Percentiles rank a stretch among this genome's conserved stretches.
These are phyloP conservation scores for Leptodactylus fuscus DNA, from an alignment of 2,113 vertebrate species.

Conservation along the genomic window DNA sequence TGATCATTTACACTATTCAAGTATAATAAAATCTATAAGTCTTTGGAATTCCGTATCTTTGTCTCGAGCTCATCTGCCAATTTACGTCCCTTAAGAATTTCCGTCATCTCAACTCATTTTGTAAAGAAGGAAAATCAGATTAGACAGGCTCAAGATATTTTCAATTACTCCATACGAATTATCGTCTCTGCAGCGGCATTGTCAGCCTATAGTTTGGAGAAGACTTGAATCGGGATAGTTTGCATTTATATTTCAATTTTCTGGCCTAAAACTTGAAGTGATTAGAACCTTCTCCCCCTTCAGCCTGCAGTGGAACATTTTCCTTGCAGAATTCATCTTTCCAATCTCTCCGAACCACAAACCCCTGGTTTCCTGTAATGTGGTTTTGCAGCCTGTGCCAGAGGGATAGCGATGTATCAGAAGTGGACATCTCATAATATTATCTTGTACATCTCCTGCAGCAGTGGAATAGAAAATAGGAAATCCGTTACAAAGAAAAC, in stretches of 20 bases:
- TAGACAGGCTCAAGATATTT: slow-evolving; percentile 40
- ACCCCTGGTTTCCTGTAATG: slow-evolving; percentile 69
- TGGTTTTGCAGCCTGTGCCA: slow-evolving; percentile 66
- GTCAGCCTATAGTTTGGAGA: slow-evolving; percentile 10
- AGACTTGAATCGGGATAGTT: slow-evolving; percentile 38
- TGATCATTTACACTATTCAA: background rate
- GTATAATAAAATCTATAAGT: slow-evolving; percentile 4
- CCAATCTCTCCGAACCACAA: slow-evolving; percentile 65
- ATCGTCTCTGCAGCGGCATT: slow-evolving; percentile 5
- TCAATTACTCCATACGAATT: slow-evolving; percentile 36
- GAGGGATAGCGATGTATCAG: slow-evolving; percentile 68
- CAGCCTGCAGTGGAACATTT: slow-evolving; percentile 19
- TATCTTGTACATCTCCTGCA: slow-evolving; percentile 4
- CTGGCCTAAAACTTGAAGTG: slow-evolving; percentile 10
- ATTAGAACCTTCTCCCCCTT: background rate
- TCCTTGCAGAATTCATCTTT: slow-evolving; percentile 57
- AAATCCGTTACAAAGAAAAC: background rate
- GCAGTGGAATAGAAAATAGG: background rate
- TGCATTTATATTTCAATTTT: background rate
- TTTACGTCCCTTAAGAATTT: slow-evolving; percentile 18
- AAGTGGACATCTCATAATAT: slow-evolving; percentile 55
- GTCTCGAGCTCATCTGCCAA: background rate
- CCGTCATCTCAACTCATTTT: slow-evolving; percentile 11
- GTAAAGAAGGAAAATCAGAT: slow-evolving; percentile 36
- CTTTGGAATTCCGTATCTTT: background rate